phyloP scores from a whole-genome alignment of 1,140 invertebrate species.

The Drosophila nigromelanica region DNA sequence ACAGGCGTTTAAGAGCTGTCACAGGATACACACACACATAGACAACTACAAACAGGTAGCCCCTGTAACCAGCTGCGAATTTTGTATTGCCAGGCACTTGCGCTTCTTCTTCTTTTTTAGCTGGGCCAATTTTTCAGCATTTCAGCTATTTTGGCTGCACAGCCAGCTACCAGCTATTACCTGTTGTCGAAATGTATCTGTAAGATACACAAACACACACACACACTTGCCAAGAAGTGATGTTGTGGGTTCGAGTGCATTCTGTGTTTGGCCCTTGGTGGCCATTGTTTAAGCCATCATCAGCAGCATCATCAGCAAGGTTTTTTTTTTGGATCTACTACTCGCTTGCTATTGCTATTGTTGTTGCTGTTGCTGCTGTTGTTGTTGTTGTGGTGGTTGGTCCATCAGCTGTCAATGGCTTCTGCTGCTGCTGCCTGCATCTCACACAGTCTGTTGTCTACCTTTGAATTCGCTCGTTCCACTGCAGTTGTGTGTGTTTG shows the following conservation, averaged over 20 bases:
- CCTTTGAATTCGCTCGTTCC: conserved; percentile 17
- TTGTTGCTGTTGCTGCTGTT: conserved; percentile 31
- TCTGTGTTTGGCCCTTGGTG: conserved; percentile 38
- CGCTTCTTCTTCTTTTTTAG: conserved; percentile 1
- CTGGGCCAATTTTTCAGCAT: conserved; percentile 61
- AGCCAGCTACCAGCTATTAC: conserved; percentile 57
- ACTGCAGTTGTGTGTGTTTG: conserved; percentile 5
- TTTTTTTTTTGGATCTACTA: conserved; percentile 21
- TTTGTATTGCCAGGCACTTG: conserved; percentile 59
- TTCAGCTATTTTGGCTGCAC: conserved; percentile 46
- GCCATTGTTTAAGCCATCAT: conserved; percentile 55
- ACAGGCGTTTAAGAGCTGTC: conserved; percentile 37
- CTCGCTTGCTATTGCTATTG: conserved; percentile 40
- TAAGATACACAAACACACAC: conserved; percentile 26
- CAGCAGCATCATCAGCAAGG: conserved; percentile 41
- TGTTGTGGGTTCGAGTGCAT: conserved; percentile 27
- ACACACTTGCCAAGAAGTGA: conserved; percentile 27
- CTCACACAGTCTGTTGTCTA: conserved; percentile 27
- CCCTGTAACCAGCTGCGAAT: conserved; percentile 46
- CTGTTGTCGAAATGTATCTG: conserved; percentile 75
- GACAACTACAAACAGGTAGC: conserved; percentile 43
- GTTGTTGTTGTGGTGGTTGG: conserved; percentile 39
- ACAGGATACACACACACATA: conserved; percentile 26
- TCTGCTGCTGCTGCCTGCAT: conserved; percentile 29
- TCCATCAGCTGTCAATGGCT: conserved; percentile 68